phyloP scores from a whole-genome alignment of 2,888 invertebrate genomes.

The Spodoptera exigua region DNA sequence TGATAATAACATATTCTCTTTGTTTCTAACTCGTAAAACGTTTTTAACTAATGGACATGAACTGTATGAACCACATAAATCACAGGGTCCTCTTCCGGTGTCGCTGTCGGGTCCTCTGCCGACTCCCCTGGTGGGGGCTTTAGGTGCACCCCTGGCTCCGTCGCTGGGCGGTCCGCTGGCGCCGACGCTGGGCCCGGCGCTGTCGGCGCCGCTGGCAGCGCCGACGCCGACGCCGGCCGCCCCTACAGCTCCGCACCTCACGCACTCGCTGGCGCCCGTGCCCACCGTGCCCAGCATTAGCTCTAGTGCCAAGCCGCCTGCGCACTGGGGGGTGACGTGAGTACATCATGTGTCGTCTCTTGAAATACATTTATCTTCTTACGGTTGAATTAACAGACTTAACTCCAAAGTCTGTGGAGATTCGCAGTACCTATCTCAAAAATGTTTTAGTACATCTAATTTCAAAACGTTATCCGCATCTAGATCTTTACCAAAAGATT shows the following conservation, averaged over 20 bases:
- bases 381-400: too few species aligned
- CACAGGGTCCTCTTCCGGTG: slow-evolving; percentile 57
- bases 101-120: slow-evolving; percentile 68
- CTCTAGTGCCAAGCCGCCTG: slow-evolving; percentile 85
- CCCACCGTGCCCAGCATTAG: slow-evolving; percentile 87
- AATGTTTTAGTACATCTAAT: too few species aligned
- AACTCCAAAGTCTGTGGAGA: too few species aligned
- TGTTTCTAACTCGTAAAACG: too few species aligned
- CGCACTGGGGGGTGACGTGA: slow-evolving; percentile 89
- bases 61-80: slow-evolving; percentile 43
- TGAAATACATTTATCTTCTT: background rate
- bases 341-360: slow-evolving; percentile 59
- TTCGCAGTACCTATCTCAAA: too few species aligned
- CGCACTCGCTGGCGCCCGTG: slow-evolving; percentile 86
- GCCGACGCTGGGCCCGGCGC: slow-evolving; percentile 57
- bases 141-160: slow-evolving; percentile 70
- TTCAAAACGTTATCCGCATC: too few species aligned
- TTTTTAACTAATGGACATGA: slow-evolving; percentile 45
- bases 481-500: too few species aligned
- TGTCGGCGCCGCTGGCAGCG: slow-evolving; percentile 76
- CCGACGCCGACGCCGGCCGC: slow-evolving; percentile 84
- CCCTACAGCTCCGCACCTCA: slow-evolving; percentile 80
- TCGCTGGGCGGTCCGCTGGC: slow-evolving; percentile 76
- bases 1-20: background rate
- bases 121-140: slow-evolving; percentile 55